Evolutionary conservation across 2,113 vertebrate species (phyloP), one percentile per base, ranked within the genome.

Genomic region (Eolophus roseicapilla): DNA sequence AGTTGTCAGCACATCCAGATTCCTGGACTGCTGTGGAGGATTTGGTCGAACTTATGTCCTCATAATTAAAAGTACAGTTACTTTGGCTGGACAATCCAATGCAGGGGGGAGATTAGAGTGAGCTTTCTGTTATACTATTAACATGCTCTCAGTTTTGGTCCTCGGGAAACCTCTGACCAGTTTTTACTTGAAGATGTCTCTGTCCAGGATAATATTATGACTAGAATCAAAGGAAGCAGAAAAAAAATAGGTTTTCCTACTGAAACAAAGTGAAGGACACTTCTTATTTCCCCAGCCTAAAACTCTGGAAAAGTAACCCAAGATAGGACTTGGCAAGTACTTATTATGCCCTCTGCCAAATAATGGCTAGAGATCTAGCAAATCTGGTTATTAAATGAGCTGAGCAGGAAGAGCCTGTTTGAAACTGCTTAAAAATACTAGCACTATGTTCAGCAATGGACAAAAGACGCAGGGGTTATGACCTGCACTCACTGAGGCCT

Each of bases 361-460:
- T 63, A 91, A 79, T 78, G 41, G 6, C 1, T 69, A 68, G 57
- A 88, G 52, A 95, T 90, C 18, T 79, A 94, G 73, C 82, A 82
- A 93, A 91, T 88, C 79, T 78, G 81, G 90, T 93, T 92, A 81
- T 81, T 90, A 90, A 88, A 90, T 92, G 64, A 88, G 82, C 68
- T 88, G 53, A 87, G 92, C 92, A 92, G 77, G 92, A 93, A 85
- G 13, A 94, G 53, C 87, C 68, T 88, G 81, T 92, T 95, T 95
- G 75, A 85, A 93, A 81, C 47, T 71, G 77, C 90, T 74, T 35
- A 59, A 82, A 77, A 92, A 83, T 69, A 35, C 0, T 27, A 83
- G 46, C 29, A 18, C 19, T 81, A 5, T 44, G n/a, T 62, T 88
- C 57, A 64, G 62, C 37, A 87, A 52, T 92, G 41, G 69, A 87